A percentile compares a stretch with the other conserved stretches of the same genome.
phyloP scores from a whole-genome alignment of 1,140 invertebrate genomes.

The Polyergus mexicanus region DNA sequence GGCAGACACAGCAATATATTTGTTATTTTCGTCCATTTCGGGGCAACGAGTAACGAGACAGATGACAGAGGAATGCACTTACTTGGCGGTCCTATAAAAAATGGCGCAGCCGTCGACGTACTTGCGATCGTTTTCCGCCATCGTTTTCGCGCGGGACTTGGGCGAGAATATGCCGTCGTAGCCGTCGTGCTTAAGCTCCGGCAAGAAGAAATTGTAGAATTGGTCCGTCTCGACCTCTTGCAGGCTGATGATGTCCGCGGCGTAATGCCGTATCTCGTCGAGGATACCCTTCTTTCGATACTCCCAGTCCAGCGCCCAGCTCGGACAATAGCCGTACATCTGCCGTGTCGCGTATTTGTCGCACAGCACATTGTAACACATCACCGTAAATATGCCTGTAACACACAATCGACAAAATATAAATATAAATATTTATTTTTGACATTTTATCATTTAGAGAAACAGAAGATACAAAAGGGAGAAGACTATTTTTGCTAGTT shows the following conservation, averaged over 20 bases:
- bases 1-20: background rate
- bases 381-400: conserved; percentile 98
- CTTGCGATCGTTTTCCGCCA: conserved; percentile 98
- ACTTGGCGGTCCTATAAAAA: conserved; percentile 98
- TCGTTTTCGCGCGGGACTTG: conserved; percentile 99
- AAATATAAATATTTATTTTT: background rate
- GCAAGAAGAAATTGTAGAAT: conserved; percentile 98
- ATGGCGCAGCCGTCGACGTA: conserved; percentile 99
- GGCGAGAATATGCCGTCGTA: conserved; percentile 99
- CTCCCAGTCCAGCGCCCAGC: conserved; percentile 99
- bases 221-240: conserved; percentile 99
- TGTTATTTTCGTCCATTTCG: background rate
- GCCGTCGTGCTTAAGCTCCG: conserved; percentile 96
- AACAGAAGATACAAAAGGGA: background rate
- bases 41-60: background rate
- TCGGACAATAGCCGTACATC: conserved; percentile 99
- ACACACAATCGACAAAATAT: conserved; percentile 64
- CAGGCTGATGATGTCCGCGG: conserved; percentile 99
- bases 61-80: conserved; percentile 83
- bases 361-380: conserved; percentile 99
- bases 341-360: conserved; percentile 99
- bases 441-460: background rate
- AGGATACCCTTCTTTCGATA: conserved; percentile 99
- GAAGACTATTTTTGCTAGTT: background rate
- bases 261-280: conserved; percentile 97